Percentiles rank a stretch among this genome's conserved stretches.
Conservation (phyloP, 2,888 invertebrate species). For the Diloba caeruleocephala region DNA sequence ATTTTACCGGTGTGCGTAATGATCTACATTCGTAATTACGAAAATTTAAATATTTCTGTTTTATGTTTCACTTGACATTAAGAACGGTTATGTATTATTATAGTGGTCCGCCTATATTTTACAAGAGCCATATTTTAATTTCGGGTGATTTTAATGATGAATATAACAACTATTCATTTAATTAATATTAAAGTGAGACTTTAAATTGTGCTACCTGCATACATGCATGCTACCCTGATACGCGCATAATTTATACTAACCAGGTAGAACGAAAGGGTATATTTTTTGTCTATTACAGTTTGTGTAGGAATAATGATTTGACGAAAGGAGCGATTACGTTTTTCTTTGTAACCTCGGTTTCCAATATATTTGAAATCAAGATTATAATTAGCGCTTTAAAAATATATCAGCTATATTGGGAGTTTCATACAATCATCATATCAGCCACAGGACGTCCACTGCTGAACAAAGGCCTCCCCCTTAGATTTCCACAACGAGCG, state of each 20-base stretch:
- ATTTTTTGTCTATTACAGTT: not conserved
- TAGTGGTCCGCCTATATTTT: constrained; percentile 4
- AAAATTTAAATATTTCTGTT: constrained; percentile 26
- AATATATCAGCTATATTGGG: constrained; percentile 8
- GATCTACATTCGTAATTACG: constrained; percentile 25
- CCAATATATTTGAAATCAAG: no score
- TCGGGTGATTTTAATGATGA: constrained; percentile 16
- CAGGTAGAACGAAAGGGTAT: no score
- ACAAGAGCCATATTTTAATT: constrained; percentile 11
- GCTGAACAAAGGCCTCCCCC: no score
- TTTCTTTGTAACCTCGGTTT: no score
- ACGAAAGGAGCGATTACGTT: no score
- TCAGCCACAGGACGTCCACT: no score
- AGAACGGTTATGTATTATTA: constrained; percentile 5
- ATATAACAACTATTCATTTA: constrained; percentile 25
- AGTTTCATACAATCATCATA: no score
- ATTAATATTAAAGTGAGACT: constrained; percentile 8
- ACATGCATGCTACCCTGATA: constrained; percentile 2
- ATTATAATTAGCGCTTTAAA: constrained; percentile 3
- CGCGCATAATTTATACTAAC: not conserved
- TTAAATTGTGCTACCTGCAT: constrained; percentile 31
- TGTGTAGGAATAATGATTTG: not conserved
- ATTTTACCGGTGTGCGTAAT: constrained; percentile 17
- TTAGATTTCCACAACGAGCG: no score
- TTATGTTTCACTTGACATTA: constrained; percentile 18